Conservation (phyloP, 2,797 vertebrate genomes). For the Leptatherina wallacei region DNA sequence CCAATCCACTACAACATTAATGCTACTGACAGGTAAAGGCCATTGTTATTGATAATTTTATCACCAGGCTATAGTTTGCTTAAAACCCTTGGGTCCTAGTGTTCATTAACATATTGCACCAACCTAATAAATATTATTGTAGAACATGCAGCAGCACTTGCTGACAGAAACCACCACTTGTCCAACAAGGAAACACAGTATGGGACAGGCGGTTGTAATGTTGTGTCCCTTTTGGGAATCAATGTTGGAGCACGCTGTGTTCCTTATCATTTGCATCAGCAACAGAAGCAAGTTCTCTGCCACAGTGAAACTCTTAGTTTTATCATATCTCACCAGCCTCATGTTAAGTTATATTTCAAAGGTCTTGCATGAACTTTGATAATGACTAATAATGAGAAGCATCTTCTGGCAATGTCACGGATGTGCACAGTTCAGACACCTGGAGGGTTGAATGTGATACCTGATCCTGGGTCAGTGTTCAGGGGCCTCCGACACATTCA, state of each 20-base stretch:
- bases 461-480: conserved; percentile 66
- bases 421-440: conserved; percentile 30
- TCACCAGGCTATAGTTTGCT: too few relatives aligned
- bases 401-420: conserved; percentile 40
- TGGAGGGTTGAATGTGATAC: not conserved
- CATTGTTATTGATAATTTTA: too few relatives aligned
- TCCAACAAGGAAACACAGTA: too few relatives aligned
- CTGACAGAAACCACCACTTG: too few relatives aligned
- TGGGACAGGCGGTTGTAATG: too few relatives aligned
- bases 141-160: too few relatives aligned
- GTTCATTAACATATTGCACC: too few relatives aligned
- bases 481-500: conserved; percentile 43
- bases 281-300: conserved; percentile 22
- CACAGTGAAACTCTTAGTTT: conserved; percentile 40
- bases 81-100: too few relatives aligned
- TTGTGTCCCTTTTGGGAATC: not conserved
- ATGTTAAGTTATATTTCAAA: conserved; percentile 32
- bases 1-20: not conserved
- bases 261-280: conserved; percentile 9
- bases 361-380: conserved; percentile 6
- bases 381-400: too few relatives aligned
- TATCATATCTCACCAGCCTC: conserved; percentile 19
- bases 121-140: too few relatives aligned
- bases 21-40: not conserved
- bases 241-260: not conserved